Percentiles rank a stretch among this genome's conserved stretches.
These are phyloP conservation scores for Enteromius fasciolatus DNA, from an alignment of 2,797 vertebrate genomes.

Conservation along the genomic window DNA sequence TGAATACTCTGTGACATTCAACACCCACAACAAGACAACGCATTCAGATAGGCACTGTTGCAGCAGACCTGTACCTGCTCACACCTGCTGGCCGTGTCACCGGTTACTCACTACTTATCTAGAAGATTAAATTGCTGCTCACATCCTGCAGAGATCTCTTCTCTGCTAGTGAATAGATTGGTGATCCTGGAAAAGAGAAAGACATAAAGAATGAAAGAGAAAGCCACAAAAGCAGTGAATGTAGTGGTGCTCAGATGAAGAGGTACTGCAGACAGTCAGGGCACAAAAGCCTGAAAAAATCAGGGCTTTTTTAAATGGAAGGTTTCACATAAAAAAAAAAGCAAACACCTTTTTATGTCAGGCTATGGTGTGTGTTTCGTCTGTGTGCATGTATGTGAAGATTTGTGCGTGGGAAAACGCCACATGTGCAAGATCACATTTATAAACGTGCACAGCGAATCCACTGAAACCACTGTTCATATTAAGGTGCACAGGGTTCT, in stretches of 20 bases:
- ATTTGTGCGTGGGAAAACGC: constrained; percentile 13
- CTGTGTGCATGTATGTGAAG: constrained; percentile 21
- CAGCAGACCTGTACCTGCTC: constrained; percentile 12
- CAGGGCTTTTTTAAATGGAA: not conserved
- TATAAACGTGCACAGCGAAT: constrained; percentile 13
- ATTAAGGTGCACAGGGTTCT: constrained; percentile 27
- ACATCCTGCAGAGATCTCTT: constrained; percentile 34
- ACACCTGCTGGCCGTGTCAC: constrained; percentile 2
- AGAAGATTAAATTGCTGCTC: constrained; percentile 40
- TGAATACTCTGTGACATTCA: constrained; percentile 18
- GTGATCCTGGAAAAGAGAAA: constrained; percentile 31
- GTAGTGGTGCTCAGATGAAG: constrained; percentile 6
- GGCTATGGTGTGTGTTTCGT: constrained; percentile 9
- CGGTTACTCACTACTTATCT: constrained; percentile 21
- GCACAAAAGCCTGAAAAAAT: constrained; percentile 9
- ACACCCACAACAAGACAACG: constrained; percentile 12
- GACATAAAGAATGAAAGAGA: constrained; percentile 16
- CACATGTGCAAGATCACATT: constrained; percentile 19
- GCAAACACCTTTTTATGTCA: constrained; percentile 24
- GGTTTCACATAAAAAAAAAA: not conserved
- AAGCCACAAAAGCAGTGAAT: not conserved
- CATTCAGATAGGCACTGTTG: constrained; percentile 8
- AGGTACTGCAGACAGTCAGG: constrained; percentile 7
- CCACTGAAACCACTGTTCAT: constrained; percentile 28
- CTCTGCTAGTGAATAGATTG: constrained; percentile 23